A percentile compares a stretch with the other conserved stretches of the same genome.
phyloP scores from a whole-genome alignment of 1,140 invertebrate species.

The Microplitis mediator region DNA sequence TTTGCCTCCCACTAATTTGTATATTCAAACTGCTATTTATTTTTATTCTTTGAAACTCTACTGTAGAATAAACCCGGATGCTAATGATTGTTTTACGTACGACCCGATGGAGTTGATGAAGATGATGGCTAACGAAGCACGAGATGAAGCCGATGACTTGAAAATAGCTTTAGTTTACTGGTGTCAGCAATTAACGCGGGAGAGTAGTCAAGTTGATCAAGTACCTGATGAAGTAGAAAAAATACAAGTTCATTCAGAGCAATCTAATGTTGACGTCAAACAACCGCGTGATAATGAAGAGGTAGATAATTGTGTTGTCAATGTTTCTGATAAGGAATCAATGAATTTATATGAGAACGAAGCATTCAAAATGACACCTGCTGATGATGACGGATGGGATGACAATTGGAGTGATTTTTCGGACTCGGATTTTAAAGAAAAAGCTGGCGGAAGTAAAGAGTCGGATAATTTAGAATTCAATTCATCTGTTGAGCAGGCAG shows the following conservation, averaged over 20 bases:
- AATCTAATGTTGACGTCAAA: too few species aligned
- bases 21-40: constrained; percentile 50
- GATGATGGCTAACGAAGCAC: constrained; percentile 8
- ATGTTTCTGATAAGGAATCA: not conserved
- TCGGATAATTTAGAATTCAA: not conserved
- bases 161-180: constrained; percentile 35
- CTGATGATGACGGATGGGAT: constrained; percentile 39
- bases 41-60: constrained; percentile 52
- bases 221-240: not conserved
- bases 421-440: constrained; percentile 33
- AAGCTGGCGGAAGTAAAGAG: not conserved
- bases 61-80: constrained; percentile 37
- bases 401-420: constrained; percentile 51
- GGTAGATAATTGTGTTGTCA: not conserved
- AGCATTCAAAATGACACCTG: not conserved
- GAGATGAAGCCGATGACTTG: constrained; percentile 32
- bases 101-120: constrained; percentile 38
- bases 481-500: not conserved
- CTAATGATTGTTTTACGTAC: constrained; percentile 40
- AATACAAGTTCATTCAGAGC: not conserved
- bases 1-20: constrained; percentile 45
- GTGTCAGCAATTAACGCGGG: constrained; percentile 26
- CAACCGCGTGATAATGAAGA: not conserved
- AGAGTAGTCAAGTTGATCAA: constrained; percentile 8
- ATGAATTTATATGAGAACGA: constrained; percentile 17